phyloP scores from a whole-genome alignment of 2,888 invertebrate genomes.

The Noctua fimbriata region DNA sequence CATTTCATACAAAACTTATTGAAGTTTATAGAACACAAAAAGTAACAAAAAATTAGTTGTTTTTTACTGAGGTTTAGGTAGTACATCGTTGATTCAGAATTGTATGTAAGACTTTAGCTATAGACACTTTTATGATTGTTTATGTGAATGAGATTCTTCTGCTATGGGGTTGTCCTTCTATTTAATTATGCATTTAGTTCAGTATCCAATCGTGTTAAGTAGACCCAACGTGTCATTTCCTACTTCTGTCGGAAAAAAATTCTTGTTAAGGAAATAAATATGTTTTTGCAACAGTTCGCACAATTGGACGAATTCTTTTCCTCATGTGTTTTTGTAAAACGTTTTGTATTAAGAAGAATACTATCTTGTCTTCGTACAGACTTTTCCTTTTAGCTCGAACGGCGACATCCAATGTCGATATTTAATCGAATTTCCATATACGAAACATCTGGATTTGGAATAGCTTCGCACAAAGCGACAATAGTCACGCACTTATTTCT shows the following conservation, averaged over 20 bases:
- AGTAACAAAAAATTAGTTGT: background rate
- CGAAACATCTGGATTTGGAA: slow-evolving; percentile 9
- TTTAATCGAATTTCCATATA: slow-evolving; percentile 29
- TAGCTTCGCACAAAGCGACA: background rate
- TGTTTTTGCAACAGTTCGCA: background rate
- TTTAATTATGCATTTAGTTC: background rate
- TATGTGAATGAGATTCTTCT: background rate
- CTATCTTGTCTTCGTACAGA: slow-evolving; percentile 1
- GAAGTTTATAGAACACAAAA: background rate
- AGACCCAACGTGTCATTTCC: background rate
- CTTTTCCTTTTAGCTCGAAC: background rate
- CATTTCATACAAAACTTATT: background rate
- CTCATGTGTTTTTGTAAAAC: background rate
- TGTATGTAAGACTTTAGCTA: background rate
- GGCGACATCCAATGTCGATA: background rate
- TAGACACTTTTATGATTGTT: background rate
- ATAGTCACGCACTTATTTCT: background rate
- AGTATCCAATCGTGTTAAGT: background rate
- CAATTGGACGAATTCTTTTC: background rate
- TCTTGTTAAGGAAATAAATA: background rate
- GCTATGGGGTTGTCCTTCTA: background rate
- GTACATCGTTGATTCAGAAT: background rate
- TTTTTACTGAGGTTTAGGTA: background rate
- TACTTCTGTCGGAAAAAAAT: slow-evolving; percentile 5
- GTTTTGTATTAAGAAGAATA: background rate